phyloP scores from a whole-genome alignment of 2,113 vertebrate species.

The Brevimyrus niger region DNA sequence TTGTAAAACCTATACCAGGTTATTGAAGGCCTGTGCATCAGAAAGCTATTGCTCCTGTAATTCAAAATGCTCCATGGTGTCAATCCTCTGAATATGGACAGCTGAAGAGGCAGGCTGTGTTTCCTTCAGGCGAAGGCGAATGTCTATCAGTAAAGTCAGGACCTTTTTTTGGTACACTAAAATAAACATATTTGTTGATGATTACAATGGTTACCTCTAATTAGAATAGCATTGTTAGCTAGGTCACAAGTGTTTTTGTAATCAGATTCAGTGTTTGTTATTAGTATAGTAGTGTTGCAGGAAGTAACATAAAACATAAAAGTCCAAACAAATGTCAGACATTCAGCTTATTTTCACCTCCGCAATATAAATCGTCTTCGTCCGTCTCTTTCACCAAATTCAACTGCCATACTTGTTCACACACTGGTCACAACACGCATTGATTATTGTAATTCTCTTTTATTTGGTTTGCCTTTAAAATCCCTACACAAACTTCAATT shows the following conservation, averaged over 20 bases:
- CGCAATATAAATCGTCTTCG: too few relatives aligned
- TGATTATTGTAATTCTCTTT: too few relatives aligned
- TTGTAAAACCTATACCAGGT: background rate
- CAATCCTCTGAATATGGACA: background rate
- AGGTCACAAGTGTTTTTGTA: background rate
- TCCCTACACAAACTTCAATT: too few relatives aligned
- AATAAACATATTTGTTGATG: background rate
- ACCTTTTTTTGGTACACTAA: background rate
- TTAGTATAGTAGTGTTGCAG: background rate
- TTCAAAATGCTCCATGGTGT: background rate
- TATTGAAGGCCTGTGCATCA: background rate
- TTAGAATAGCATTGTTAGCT: background rate
- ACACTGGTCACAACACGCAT: too few relatives aligned
- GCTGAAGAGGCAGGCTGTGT: background rate
- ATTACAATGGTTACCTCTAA: background rate
- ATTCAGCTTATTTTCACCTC: too few relatives aligned
- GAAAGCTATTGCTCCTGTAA: background rate
- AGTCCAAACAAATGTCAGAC: background rate
- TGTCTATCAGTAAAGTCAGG: background rate
- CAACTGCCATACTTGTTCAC: too few relatives aligned
- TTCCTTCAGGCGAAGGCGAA: background rate
- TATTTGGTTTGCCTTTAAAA: too few relatives aligned
- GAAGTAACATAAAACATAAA: background rate
- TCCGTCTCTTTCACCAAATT: too few relatives aligned
- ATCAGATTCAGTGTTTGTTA: background rate